A percentile compares a stretch with the other conserved stretches of the same genome.
Conservation (phyloP, 2,797 vertebrate genomes). For the Micrastur ruficollis region DNA sequence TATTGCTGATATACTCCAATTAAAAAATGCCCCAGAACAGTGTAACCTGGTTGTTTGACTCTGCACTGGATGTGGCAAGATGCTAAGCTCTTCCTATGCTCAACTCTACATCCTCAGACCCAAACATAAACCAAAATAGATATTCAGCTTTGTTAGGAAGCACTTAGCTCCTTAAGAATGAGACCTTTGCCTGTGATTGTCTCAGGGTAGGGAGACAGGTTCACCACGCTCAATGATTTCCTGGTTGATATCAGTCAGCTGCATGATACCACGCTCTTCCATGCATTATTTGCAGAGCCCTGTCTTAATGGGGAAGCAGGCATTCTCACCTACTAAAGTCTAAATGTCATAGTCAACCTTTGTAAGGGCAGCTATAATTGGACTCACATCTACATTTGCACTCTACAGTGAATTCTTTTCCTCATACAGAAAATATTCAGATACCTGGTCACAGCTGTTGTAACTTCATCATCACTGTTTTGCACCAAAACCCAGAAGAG, state of each 20-base stretch:
- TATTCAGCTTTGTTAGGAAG: neutral
- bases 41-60: neutral
- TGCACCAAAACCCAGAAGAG: constrained; percentile 93
- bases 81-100: neutral
- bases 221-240: neutral
- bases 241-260: neutral
- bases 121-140: neutral
- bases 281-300: neutral
- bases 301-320: neutral
- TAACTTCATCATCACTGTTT: constrained; percentile 89
- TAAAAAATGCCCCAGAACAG: neutral
- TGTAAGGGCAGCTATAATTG: neutral
- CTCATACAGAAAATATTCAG: neutral
- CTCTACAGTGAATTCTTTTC: neutral
- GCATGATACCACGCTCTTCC: neutral
- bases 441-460: constrained; percentile 89
- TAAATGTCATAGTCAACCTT: neutral
- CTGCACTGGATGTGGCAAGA: neutral
- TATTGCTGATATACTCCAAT: neutral
- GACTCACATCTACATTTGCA: neutral
- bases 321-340: neutral
- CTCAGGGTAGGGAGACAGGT: neutral
- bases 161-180: neutral
- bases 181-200: neutral
- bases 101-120: neutral